phyloP scores from a whole-genome alignment of 2,888 invertebrate genomes.

The Drosophila mercatorum region DNA sequence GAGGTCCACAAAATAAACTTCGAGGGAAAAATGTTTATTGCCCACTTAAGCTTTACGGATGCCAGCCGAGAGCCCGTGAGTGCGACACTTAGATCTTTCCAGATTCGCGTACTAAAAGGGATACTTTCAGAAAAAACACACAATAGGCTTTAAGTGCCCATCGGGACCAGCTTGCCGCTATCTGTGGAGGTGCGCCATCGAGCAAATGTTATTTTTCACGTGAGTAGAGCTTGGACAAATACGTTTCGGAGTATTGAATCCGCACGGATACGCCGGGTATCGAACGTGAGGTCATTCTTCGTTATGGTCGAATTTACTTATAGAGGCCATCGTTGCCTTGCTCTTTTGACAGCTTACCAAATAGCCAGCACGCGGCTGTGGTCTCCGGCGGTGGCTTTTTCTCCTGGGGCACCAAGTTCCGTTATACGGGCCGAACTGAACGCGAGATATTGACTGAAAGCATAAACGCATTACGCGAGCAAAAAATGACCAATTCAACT shows the following conservation, averaged over 20 bases:
- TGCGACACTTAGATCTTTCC: not conserved
- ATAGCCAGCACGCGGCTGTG: constrained; percentile 94
- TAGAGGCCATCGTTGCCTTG: not conserved
- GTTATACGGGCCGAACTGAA: constrained; percentile 96
- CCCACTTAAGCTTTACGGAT: constrained; percentile 96
- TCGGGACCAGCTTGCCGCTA: constrained; percentile 96
- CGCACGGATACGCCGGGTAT: not conserved
- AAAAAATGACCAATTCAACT: constrained; percentile 87
- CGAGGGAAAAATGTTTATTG: constrained; percentile 98
- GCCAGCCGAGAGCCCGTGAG: constrained; percentile 87
- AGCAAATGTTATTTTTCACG: constrained; percentile 99
- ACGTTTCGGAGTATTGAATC: too few species aligned
- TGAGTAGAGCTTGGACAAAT: constrained; percentile 85
- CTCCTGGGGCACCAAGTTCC: constrained; percentile 97
- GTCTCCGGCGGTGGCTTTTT: constrained; percentile 96
- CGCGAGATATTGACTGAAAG: constrained; percentile 94
- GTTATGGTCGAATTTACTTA: not conserved
- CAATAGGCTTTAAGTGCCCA: constrained; percentile 97
- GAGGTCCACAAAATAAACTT: constrained; percentile 98
- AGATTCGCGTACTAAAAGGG: too few species aligned
- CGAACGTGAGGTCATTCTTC: not conserved
- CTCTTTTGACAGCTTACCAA: constrained; percentile 88
- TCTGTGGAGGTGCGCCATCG: constrained; percentile 98
- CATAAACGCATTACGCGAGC: constrained; percentile 88
- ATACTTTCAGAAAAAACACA: constrained; percentile 93